phyloP scores from a whole-genome alignment of 2,113 vertebrate genomes.

The Percopsis transmontana region DNA sequence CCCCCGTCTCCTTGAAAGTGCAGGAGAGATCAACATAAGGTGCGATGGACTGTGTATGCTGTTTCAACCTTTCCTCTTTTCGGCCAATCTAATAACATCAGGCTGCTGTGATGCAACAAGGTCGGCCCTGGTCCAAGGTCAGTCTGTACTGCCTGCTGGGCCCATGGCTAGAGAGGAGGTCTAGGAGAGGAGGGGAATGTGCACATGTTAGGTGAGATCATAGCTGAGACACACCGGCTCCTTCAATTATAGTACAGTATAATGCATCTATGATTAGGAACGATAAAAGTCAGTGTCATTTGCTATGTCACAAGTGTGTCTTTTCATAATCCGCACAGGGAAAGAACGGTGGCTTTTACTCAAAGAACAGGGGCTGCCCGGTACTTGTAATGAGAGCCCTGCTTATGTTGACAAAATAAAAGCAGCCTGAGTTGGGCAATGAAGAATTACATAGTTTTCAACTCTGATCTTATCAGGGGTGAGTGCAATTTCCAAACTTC shows the following conservation, averaged over 20 bases:
- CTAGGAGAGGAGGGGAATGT: neutral
- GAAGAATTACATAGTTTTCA: slow-evolving; percentile 43
- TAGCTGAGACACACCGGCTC: slow-evolving; percentile 29
- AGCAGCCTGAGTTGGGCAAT: slow-evolving; percentile 44
- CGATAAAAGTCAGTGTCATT: slow-evolving; percentile 46
- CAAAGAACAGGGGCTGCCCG: slow-evolving; percentile 17
- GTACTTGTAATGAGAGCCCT: slow-evolving; percentile 39
- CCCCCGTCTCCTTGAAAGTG: slow-evolving; percentile 57
- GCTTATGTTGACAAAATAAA: slow-evolving; percentile 58
- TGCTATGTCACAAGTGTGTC: slow-evolving; percentile 44
- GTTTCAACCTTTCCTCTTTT: slow-evolving; percentile 64
- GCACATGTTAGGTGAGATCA: slow-evolving; percentile 33
- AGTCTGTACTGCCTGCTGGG: slow-evolving; percentile 35
- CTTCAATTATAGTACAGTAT: slow-evolving; percentile 26
- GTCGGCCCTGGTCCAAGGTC: slow-evolving; percentile 69
- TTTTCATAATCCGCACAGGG: slow-evolving; percentile 49
- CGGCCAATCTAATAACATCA: slow-evolving; percentile 74
- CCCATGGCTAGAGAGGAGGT: slow-evolving; percentile 15
- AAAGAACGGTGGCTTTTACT: slow-evolving; percentile 21
- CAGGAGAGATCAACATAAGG: slow-evolving; percentile 47
- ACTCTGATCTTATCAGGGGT: slow-evolving; percentile 38
- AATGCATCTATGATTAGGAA: slow-evolving; percentile 53
- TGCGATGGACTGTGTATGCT: slow-evolving; percentile 49
- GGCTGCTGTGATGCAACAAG: slow-evolving; percentile 63
- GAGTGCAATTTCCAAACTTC: slow-evolving; percentile 40